A percentile compares a stretch with the other conserved stretches of the same genome.
Evolutionary conservation across 2,113 vertebrate genomes (phyloP).

Genomic region (Isurus oxyrinchus): DNA sequence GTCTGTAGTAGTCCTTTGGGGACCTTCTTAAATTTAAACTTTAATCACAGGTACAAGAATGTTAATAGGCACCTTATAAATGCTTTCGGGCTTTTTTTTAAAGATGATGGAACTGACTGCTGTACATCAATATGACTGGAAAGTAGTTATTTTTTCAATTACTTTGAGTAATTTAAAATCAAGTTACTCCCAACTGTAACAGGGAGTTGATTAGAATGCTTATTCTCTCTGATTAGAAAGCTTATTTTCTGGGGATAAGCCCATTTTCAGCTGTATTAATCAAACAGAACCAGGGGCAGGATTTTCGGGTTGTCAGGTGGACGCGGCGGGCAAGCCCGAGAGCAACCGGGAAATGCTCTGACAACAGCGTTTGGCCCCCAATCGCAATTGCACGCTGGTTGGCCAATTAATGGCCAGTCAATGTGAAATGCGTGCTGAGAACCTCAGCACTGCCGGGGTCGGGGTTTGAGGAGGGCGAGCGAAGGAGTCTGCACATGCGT

Average conservation of each 20-base stretch:
- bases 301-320: no score
- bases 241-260: neutral
- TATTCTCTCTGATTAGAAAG: no score
- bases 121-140: neutral
- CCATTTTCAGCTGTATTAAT: neutral
- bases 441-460: no score
- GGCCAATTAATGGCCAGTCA: no score
- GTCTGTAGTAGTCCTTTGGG: neutral
- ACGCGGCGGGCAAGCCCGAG: no score
- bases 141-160: neutral
- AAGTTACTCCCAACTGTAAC: neutral
- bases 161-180: neutral
- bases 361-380: no score
- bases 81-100: neutral
- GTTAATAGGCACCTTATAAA: neutral
- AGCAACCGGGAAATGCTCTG: no score
- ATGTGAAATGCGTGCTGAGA: no score
- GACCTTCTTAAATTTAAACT: neutral
- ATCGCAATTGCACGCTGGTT: no score
- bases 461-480: no score
- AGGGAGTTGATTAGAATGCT: neutral
- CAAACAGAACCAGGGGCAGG: no score
- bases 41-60: neutral
- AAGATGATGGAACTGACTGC: neutral
- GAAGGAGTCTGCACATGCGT: no score